Conservation (phyloP, 2,113 vertebrate genomes). For the Glareola pratincola region DNA sequence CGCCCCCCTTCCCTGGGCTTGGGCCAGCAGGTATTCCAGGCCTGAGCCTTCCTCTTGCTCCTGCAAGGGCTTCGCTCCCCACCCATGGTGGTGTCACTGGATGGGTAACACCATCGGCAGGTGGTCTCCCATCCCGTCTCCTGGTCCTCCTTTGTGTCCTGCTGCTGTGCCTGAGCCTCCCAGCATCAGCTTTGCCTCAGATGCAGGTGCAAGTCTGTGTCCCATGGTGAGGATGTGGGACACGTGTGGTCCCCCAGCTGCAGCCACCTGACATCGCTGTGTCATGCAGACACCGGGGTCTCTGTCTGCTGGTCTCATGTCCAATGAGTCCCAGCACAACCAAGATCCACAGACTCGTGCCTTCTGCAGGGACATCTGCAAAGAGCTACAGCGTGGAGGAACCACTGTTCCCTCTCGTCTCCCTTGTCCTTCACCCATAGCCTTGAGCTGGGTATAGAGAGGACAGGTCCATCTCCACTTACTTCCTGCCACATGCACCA, state of each 20-base stretch:
- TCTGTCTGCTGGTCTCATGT: neutral
- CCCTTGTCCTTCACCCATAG: neutral
- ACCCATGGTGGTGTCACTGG: neutral
- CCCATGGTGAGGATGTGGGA: neutral
- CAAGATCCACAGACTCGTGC: neutral
- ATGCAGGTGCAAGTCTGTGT: neutral
- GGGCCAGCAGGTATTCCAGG: neutral
- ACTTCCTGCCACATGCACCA: rapidly evolving
- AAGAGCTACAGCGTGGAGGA: neutral
- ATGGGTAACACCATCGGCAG: neutral
- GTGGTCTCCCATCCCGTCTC: neutral
- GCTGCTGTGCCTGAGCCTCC: neutral
- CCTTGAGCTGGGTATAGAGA: neutral
- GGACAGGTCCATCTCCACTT: neutral
- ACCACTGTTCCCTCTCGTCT: rapidly evolving
- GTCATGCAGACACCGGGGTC: neutral
- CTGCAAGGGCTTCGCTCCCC: neutral
- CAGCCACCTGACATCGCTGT: neutral
- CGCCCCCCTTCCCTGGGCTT: neutral
- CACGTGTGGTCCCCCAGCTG: rapidly evolving
- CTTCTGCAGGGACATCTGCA: neutral
- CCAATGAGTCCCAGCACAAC: neutral
- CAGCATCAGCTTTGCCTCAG: neutral
- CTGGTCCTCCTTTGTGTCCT: neutral
- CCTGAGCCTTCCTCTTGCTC: neutral